Base-by-base conservation (phyloP, 2,888 invertebrate genomes). In the Elmis aenea region DNA sequence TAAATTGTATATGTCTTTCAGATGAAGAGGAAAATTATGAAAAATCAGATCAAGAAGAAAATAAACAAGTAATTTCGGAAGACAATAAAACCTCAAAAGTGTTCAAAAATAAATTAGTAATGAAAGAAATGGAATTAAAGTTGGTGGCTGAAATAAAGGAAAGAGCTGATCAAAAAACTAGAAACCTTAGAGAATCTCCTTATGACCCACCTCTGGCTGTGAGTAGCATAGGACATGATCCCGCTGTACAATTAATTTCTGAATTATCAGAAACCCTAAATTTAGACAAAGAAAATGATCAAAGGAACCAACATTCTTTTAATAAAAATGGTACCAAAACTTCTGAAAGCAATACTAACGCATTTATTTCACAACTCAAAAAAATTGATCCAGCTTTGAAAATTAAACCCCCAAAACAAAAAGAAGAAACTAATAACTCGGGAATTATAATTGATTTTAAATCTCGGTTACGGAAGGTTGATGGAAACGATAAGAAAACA, bases 261-360 rank as follows among this genome's bases (percentile, higher is more conserved):
- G 91, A 91, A 67, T 73, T 91, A 33, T 88, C 88, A 29, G 90
- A 90, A 65, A 85, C 83, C 56, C 77, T 90, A 56, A 85, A 85
- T 64, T 70, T 85, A 56, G 81, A 81, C 45, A 46, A 40, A 26
- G 51, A 53, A 25, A 15, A 63, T n/a, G 75, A 75, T 38, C 67
- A 72, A 18, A 75, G 75, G n/a, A 46, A 53, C 13, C 61, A 54
- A 39, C 54, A 50, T 33, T 51, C 55, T 13, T 51, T 52, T 32
- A 54, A 51, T 14, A 16, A 26, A 9, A 14, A 35, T 12, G 33
- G 38, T 33, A 40, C 33, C 21, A 45, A 42, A 26, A 18, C 36
- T 36, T 12, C 40, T 22, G 31, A 41, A 33, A 38, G 27, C 33
- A 41, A 45, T 46, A 44, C 48, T 55, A 46, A 55, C 16, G 73